Base-by-base conservation (phyloP, 2,888 invertebrate species). In the Dioctria rufipes region DNA sequence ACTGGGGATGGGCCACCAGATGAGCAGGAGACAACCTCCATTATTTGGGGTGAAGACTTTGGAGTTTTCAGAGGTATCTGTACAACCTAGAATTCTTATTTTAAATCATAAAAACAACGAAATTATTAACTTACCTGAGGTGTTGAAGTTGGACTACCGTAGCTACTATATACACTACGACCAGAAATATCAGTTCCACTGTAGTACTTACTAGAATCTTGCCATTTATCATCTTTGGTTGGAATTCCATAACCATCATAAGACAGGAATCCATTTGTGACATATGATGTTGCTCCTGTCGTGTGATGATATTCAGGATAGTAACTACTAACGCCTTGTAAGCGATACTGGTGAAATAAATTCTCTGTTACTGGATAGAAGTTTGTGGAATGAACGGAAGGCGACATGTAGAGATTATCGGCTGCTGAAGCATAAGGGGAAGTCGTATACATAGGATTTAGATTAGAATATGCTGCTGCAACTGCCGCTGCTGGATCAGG, bases 341-440 rank as follows among this genome's bases (percentile, higher is more conserved):
- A 94, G 83, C 96, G 93, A 89, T 97, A 97, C 88, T 96, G 96
- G 87, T 95, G 94, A 90, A 96, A 96, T 85, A 97, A 92, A 86
- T 96, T 96, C 86, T 96, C 96, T 8, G 96, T 93, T 58, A 94
- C 92, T 91, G 84, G 94, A 91, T 84, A 96, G 90, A 89, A 96
- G 94, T 90, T 95, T 90, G 89, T 93, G 91, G 88, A 93, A 92
- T 83, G 93, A 90, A 89, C 87, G 85, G 86, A 88, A 79, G 91
- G 90, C 77, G 90, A 89, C 88, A 89, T 90, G 81, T 89, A 89
- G 39, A 89, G 85, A 82, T 89, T 89, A 81, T 89, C 89, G 5
- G 86, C 83, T 0, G 94, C 92, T 3, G 95, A 91, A 9, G 95
- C 94, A 85, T 96, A 96, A 3, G 95, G 94, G 4, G 95, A 93